Evolutionary conservation across 2,888 invertebrate species (phyloP).

Genomic region (Mamestra brassicae): DNA sequence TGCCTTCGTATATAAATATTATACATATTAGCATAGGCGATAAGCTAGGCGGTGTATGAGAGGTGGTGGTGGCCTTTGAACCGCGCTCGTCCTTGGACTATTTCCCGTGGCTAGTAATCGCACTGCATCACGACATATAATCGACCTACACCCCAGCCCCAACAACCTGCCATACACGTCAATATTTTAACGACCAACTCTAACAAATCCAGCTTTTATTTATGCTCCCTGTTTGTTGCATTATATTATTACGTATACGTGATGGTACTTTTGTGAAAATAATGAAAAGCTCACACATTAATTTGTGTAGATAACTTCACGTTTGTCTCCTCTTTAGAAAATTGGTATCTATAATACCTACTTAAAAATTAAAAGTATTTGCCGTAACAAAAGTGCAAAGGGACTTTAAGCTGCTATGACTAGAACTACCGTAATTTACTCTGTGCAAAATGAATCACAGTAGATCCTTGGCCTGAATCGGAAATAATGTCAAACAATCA

Average conservation of each 20-base stretch:
- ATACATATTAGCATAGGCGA: constrained; percentile 49
- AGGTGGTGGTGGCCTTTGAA: constrained; percentile 76
- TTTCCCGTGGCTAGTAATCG: constrained; percentile 84
- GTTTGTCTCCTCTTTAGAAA: not conserved
- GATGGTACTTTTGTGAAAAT: not conserved
- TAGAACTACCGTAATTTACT: constrained; percentile 10
- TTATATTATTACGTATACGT: not conserved
- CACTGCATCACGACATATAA: constrained; percentile 85
- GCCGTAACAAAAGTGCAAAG: not conserved
- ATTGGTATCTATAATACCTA: not conserved
- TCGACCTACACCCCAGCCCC: constrained; percentile 72
- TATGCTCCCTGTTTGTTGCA: constrained; percentile 29
- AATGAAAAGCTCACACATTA: not conserved
- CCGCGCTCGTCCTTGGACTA: constrained; percentile 85
- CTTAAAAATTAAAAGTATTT: not conserved
- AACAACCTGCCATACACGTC: constrained; percentile 62
- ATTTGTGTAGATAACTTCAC: not conserved
- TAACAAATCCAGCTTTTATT: constrained; percentile 20
- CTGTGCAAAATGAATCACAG: constrained; percentile 22
- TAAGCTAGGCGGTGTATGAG: constrained; percentile 53
- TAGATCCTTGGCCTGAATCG: constrained; percentile 7
- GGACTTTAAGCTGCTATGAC: not conserved
- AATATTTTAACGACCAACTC: constrained; percentile 36
- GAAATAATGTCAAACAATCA: constrained; percentile 29
- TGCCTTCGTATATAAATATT: constrained; percentile 39